Evolutionary conservation across 30 jellyfish, hydroid and myxozoan species (phyloP), one percentile per base, ranked within the genome.

Genomic region (Hydractinia symbiolongicarpus): DNA sequence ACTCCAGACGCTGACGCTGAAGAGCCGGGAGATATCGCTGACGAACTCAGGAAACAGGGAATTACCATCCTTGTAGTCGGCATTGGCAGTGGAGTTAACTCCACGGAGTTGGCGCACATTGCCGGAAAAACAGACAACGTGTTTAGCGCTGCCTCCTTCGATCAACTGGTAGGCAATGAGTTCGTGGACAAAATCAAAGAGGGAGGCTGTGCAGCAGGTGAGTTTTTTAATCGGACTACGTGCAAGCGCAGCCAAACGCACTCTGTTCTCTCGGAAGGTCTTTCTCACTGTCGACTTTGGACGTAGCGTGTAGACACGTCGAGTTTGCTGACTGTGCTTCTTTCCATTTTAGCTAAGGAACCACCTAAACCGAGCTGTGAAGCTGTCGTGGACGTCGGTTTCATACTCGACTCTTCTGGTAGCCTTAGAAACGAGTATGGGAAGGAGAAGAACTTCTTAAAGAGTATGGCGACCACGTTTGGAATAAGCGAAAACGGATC

Each of bases 81-180:
- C 53, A 89, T 89, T 20, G 97, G 97, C 16, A 77, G 64, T 15
- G 86, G 83, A 54, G 89, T 89, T 20, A 80, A 89, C 81, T 66
- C 55, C 14, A 53, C 92, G 5, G 97, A 89, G 77, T 57, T 89
- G 87, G 56, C 76, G 5, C 92, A 83, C 58, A 80, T 89, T 56
- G 95, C 97, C 49, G 90, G 90, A 19, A 89, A 81, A 20, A 40
- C 54, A 55, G n/a, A 79, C 50, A 72, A 62, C 49, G 44, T 83
- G 19, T 68, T 8, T 49, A 53, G 66, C 17, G 80, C 90, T 16
- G 66, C 67, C 17, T 50, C 86, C 17, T 79, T 79, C 52, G 77
- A 66, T 54, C 85, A 83, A 7, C 86, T 89, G 4, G 40, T 20
- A n/a, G 76, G 16, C 79, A 55, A 56, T 76, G 85, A 77, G 54